Percentiles rank a stretch among this genome's conserved stretches.
phyloP scores from a whole-genome alignment of 2,113 vertebrate species.

The Pterophyllum scalare region DNA sequence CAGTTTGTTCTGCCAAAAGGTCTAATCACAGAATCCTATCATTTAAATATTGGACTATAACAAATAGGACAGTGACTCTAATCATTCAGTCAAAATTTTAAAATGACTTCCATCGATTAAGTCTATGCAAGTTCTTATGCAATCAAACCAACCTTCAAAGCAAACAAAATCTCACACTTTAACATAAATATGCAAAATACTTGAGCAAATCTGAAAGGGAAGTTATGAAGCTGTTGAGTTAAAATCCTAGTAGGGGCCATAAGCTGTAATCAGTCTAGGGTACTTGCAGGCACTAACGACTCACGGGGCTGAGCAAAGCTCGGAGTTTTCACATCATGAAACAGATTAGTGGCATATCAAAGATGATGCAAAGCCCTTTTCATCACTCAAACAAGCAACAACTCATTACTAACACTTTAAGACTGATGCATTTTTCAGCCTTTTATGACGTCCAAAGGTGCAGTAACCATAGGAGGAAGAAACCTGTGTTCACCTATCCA shows the following conservation, averaged over 20 bases:
- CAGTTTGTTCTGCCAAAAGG: neutral
- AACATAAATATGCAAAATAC: conserved; percentile 3
- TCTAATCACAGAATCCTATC: neutral
- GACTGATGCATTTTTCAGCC: neutral
- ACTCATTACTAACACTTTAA: neutral
- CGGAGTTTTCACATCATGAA: conserved; percentile 18
- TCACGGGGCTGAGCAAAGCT: conserved; percentile 25
- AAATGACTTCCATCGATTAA: neutral
- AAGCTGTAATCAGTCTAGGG: conserved; percentile 8
- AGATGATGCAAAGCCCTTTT: neutral
- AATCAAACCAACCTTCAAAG: neutral
- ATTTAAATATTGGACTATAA: neutral
- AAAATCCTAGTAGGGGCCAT: neutral
- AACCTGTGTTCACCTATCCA: neutral
- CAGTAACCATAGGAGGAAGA: neutral
- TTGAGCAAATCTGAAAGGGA: neutral
- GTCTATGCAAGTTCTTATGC: neutral
- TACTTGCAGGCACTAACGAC: conserved; percentile 16
- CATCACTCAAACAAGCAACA: neutral
- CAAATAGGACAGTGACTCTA: neutral
- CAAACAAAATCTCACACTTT: neutral
- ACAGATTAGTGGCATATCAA: conserved; percentile 7
- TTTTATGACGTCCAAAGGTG: neutral
- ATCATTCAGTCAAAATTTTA: neutral
- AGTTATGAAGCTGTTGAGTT: neutral